phyloP scores from a whole-genome alignment of 2,797 vertebrate genomes.

The Anableps anableps region DNA sequence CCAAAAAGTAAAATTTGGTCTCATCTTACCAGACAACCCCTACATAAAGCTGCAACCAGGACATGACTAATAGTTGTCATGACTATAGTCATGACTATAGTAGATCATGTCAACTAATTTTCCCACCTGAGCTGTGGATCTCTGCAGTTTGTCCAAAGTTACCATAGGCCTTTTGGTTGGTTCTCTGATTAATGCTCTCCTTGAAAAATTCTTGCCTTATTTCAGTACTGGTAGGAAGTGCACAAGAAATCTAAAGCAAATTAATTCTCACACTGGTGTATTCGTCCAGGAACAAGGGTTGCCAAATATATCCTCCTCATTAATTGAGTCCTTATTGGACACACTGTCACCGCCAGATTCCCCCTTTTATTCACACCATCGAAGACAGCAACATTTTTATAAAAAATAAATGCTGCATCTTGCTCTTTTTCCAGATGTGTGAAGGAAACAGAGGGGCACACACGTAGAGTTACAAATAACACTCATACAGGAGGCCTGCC shows the following conservation, averaged over 20 bases:
- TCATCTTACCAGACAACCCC: not conserved
- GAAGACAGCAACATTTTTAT: conserved; percentile 32
- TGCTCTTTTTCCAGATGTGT: conserved; percentile 33
- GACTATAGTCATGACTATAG: too few species aligned
- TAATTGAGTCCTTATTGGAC: conserved; percentile 44
- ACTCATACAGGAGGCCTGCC: conserved; percentile 33
- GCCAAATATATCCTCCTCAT: conserved; percentile 38
- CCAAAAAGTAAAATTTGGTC: not conserved
- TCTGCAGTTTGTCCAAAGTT: not conserved
- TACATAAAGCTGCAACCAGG: not conserved
- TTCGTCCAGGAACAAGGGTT: conserved; percentile 32
- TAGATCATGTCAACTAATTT: not conserved
- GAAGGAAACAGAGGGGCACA: conserved; percentile 4
- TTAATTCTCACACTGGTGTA: conserved; percentile 28
- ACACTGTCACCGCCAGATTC: conserved; percentile 22
- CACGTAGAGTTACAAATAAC: conserved; percentile 23
- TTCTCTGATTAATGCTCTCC: not conserved
- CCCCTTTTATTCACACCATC: conserved; percentile 21
- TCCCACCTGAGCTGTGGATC: not conserved
- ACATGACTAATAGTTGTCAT: not conserved
- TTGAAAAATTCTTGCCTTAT: conserved; percentile 40
- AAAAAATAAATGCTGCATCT: conserved; percentile 28
- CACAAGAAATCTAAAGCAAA: conserved; percentile 30
- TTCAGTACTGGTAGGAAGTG: conserved; percentile 49
- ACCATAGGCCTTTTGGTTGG: not conserved